Percentiles rank a stretch among this genome's conserved stretches.
phyloP scores from a whole-genome alignment of 2,888 invertebrate species.

The Chelonus formosanus region DNA sequence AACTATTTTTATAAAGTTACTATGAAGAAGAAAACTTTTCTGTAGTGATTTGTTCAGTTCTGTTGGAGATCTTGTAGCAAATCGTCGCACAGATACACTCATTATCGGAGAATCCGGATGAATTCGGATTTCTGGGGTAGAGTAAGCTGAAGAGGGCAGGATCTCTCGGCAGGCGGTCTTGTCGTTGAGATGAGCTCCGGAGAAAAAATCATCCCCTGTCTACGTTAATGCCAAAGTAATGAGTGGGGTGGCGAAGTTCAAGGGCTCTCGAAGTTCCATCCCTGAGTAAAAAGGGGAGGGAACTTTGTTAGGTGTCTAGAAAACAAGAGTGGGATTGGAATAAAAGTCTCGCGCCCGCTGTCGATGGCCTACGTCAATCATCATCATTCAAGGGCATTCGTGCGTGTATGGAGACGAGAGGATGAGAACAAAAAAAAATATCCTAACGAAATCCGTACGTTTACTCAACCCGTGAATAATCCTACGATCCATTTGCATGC shows the following conservation, averaged over 20 bases:
- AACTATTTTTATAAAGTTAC: neutral
- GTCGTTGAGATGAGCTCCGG: slow-evolving; percentile 33
- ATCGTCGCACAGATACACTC: slow-evolving; percentile 38
- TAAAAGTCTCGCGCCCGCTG: neutral
- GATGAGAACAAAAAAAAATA: neutral
- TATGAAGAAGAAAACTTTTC: slow-evolving; percentile 23
- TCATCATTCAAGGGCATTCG: slow-evolving; percentile 31
- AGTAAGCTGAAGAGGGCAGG: slow-evolving; percentile 13
- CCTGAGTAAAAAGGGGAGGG: slow-evolving; percentile 16
- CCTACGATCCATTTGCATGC: slow-evolving; percentile 45
- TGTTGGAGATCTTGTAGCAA: slow-evolving; percentile 17
- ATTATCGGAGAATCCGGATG: slow-evolving; percentile 31
- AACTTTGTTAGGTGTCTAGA: slow-evolving; percentile 14
- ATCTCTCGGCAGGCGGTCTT: slow-evolving; percentile 35
- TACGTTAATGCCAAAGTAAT: slow-evolving; percentile 61
- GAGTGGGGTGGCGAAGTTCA: slow-evolving; percentile 61
- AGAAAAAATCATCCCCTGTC: slow-evolving; percentile 53
- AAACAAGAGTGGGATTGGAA: too few relatives aligned
- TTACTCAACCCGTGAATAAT: slow-evolving; percentile 29
- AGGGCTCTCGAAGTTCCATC: slow-evolving; percentile 51
- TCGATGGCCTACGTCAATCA: slow-evolving; percentile 38
- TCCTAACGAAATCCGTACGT: slow-evolving; percentile 17
- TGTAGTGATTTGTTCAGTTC: slow-evolving; percentile 5
- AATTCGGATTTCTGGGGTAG: neutral
- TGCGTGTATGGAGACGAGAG: neutral